Evolutionary conservation across 2,888 invertebrate genomes (phyloP), one percentile per base, ranked within the genome.

Genomic region (Herminia tarsipennalis): DNA sequence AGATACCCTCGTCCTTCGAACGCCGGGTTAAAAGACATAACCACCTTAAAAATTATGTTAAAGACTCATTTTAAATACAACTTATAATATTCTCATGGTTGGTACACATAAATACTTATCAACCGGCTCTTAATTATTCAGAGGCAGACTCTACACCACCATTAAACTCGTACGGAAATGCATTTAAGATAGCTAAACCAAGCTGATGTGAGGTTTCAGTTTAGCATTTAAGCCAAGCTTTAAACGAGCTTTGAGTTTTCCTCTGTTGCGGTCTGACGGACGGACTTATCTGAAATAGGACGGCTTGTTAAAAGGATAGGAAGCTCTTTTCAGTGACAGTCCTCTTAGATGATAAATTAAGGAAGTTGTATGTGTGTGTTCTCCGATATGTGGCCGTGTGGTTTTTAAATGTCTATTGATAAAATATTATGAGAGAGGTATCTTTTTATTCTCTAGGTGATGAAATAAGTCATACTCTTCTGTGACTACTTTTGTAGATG

Each of bases 111-210:
- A 41, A 34, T 28, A 42, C 14, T 16, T 20, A 32, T 28, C 27
- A 28, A 34, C 49, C 37, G 13, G 18, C 32, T 42, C 42, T 43
- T 56, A 48, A 56, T 48, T 46, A 41, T 28, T 43, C 43, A 17
- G 29, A 34, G 43, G 36, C 42, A 25, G 33, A 33, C 41, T 43
- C 41, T 41, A n/a, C n/a, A n/a, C n/a, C 35, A 14, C 36, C 40
- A 43, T 61, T 66, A 49, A 65, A 52, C 29, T 48, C 14, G 44
- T 35, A 56, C 40, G 35, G 50, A 60, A 61, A 61, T 61, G 61
- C 57, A 66, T 62, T 66, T 46, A 46, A 61, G 48, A 66, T 56
- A 56, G 46, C 38, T 48, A 32, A 38, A 32, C 52, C 43, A 35
- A 45, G 51, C 51, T 52, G 58, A 62, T 62, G 63, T 50, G 66